Evolutionary conservation across 2,113 vertebrate species (phyloP).

Genomic region (Scolopax mira): DNA sequence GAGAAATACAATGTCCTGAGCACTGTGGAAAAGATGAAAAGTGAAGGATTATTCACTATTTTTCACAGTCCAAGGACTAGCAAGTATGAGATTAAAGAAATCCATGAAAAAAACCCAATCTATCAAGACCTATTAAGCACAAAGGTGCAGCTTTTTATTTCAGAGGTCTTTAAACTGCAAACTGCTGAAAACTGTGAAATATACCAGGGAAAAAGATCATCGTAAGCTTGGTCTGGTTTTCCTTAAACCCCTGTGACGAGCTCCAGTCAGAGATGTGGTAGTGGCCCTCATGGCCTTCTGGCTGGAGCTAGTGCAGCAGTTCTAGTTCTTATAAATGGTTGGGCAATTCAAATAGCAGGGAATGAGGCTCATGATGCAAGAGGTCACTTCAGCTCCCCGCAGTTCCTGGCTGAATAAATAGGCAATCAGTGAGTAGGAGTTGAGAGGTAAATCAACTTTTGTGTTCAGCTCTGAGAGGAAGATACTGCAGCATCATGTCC

Average conservation of each 20-base stretch:
- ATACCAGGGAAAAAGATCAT: not conserved
- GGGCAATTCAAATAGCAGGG: conserved; percentile 32
- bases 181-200: conserved; percentile 1
- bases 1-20: not conserved
- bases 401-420: conserved; percentile 9
- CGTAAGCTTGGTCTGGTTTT: not conserved
- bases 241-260: not conserved
- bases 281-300: not conserved
- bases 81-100: not conserved
- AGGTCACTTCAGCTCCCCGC: conserved; percentile 9
- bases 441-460: conserved; percentile 34
- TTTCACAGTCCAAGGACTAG: not conserved
- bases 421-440: not conserved
- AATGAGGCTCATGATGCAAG: conserved; percentile 28
- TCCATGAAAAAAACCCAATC: not conserved
- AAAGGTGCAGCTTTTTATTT: not conserved
- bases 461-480: not conserved
- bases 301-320: not conserved
- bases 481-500: not conserved
- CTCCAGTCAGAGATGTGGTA: not conserved
- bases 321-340: conserved; percentile 32
- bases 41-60: not conserved
- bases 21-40: not conserved
- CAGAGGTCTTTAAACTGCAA: not conserved
- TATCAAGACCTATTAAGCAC: not conserved